Evolutionary conservation across 2,113 vertebrate genomes (phyloP).

Genomic region (Periophthalmus modestus): DNA sequence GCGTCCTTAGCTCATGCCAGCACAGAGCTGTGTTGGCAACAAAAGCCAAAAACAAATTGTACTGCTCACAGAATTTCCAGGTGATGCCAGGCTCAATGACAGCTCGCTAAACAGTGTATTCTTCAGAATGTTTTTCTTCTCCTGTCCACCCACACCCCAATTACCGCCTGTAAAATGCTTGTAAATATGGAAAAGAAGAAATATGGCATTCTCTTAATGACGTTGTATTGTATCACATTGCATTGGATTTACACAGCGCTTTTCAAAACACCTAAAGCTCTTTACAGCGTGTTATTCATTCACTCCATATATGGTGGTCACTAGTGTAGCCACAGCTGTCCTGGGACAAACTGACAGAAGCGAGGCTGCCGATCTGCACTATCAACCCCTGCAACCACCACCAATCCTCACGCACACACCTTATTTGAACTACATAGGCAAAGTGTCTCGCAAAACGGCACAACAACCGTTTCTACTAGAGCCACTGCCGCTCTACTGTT

Average conservation of each 20-base stretch:
- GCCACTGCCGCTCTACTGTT: too few relatives aligned
- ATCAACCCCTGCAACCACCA: too few relatives aligned
- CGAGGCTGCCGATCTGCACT: too few relatives aligned
- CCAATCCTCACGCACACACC: too few relatives aligned
- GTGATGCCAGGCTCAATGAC: slow-evolving; percentile 43
- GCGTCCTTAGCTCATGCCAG: slow-evolving; percentile 17
- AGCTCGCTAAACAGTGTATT: slow-evolving; percentile 45
- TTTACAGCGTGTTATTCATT: too few relatives aligned
- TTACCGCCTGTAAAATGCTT: background rate
- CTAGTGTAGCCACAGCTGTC: too few relatives aligned
- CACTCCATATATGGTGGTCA: too few relatives aligned
- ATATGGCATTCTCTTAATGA: background rate
- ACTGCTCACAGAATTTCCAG: slow-evolving; percentile 36
- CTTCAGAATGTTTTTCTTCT: slow-evolving; percentile 35
- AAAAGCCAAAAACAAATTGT: slow-evolving; percentile 53
- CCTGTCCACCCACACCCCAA: slow-evolving; percentile 27
- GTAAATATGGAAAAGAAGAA: background rate
- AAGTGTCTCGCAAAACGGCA: too few relatives aligned
- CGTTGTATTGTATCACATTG: background rate
- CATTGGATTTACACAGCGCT: background rate
- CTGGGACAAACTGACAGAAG: too few relatives aligned
- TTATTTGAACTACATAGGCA: too few relatives aligned
- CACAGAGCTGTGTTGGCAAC: slow-evolving; percentile 30
- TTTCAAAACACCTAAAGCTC: too few relatives aligned
- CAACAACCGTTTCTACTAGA: too few relatives aligned